Conservation (phyloP, 2,113 vertebrate species). For the Heteronetta atricapilla region DNA sequence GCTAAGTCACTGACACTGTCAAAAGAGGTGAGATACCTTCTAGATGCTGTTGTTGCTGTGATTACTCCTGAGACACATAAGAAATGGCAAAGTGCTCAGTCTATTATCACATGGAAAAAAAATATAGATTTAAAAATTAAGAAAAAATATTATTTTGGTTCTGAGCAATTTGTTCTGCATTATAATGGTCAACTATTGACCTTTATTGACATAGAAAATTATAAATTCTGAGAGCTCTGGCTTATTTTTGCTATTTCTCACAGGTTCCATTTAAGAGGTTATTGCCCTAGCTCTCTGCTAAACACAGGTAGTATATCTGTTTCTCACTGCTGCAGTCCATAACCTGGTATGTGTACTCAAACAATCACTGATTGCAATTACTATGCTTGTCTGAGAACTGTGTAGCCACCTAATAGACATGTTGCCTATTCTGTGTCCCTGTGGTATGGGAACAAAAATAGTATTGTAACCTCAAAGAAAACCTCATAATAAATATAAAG, state of each 20-base stretch:
- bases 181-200: neutral
- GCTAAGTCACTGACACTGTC: neutral
- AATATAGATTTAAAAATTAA: neutral
- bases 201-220: neutral
- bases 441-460: neutral
- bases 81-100: neutral
- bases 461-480: neutral
- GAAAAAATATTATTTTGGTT: slow-evolving; percentile 8
- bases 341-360: neutral
- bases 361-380: neutral
- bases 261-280: neutral
- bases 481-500: neutral
- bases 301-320: neutral
- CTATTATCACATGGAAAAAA: neutral
- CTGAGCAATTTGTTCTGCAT: neutral
- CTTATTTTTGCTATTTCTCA: neutral
- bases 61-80: neutral
- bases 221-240: slow-evolving; percentile 14
- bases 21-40: neutral
- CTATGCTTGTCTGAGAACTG: neutral
- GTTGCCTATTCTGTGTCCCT: neutral
- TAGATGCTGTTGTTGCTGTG: neutral
- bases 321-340: neutral
- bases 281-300: neutral
- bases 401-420: neutral